phyloP scores from a whole-genome alignment of 1,140 invertebrate species.

The Octopus bimaculoides region DNA sequence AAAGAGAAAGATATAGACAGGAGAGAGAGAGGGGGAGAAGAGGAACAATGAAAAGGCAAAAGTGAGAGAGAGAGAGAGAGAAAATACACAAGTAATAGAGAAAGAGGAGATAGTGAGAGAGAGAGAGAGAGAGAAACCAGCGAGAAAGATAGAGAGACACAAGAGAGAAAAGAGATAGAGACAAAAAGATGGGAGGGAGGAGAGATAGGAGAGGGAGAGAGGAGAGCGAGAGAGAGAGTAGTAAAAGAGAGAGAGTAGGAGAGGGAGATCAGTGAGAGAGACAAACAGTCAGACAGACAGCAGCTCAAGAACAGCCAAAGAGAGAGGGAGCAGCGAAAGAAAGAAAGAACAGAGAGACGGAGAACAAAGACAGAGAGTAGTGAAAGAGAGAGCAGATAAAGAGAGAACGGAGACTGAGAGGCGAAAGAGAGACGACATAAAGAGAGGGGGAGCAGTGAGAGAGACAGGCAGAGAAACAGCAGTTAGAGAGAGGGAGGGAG shows the following conservation, averaged over 20 bases:
- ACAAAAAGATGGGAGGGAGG: background rate
- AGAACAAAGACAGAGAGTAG: background rate
- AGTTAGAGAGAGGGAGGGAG: background rate
- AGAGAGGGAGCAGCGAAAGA: background rate
- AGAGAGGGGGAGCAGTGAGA: background rate
- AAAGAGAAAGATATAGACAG: background rate
- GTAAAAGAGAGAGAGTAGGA: background rate
- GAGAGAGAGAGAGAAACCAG: background rate
- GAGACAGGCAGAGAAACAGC: background rate
- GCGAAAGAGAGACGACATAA: background rate
- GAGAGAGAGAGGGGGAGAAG: background rate
- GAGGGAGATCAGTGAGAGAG: background rate
- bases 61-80: background rate
- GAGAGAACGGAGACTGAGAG: background rate
- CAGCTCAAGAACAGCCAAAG: background rate
- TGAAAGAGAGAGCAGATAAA: background rate
- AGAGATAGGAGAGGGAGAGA: background rate
- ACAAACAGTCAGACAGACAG: background rate
- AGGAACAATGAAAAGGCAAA: background rate
- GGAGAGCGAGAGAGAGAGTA: background rate
- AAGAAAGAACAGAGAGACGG: background rate
- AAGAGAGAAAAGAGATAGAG: background rate
- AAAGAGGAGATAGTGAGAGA: background rate
- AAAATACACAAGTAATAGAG: background rate
- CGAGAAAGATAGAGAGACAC: slow-evolving; percentile 12